These are phyloP conservation scores for Neolamprologus caudopunctatus DNA, from an alignment of 2,113 vertebrate species.

Conservation along the genomic window DNA sequence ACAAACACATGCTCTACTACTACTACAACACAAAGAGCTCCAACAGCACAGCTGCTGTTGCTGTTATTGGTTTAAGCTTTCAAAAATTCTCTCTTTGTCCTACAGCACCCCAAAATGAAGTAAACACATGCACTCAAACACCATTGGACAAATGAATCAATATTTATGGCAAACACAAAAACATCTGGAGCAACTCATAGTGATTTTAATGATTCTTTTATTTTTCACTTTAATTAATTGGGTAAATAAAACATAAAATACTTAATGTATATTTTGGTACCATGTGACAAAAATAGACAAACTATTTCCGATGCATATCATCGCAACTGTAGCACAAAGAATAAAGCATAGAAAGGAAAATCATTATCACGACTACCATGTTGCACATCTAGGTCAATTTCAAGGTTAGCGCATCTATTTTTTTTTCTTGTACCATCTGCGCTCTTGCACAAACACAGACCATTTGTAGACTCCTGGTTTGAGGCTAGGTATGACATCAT, in stretches of 20 bases:
- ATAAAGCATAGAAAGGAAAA: neutral
- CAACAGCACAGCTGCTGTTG: neutral
- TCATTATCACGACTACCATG: neutral
- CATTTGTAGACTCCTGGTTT: constrained; percentile 22
- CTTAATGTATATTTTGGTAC: neutral
- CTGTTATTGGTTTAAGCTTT: neutral
- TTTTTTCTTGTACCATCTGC: constrained; percentile 24
- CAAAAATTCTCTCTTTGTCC: neutral
- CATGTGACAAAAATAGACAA: neutral
- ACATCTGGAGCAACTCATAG: neutral
- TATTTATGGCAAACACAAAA: neutral
- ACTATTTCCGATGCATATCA: neutral
- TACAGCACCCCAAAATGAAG: neutral
- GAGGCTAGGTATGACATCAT: constrained; percentile 50
- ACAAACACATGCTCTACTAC: neutral
- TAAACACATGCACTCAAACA: neutral
- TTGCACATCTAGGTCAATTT: constrained; percentile 40
- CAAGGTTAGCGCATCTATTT: neutral
- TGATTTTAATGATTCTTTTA: neutral
- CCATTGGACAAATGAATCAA: neutral
- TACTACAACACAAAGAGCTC: neutral
- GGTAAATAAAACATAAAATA: neutral
- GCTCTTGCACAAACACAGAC: constrained; percentile 22
- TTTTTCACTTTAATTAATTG: neutral
- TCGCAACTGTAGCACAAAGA: neutral